Percentiles rank a stretch among this genome's conserved stretches.
Conservation (phyloP, 1,140 invertebrate genomes). For the Lethocerus indicus region DNA sequence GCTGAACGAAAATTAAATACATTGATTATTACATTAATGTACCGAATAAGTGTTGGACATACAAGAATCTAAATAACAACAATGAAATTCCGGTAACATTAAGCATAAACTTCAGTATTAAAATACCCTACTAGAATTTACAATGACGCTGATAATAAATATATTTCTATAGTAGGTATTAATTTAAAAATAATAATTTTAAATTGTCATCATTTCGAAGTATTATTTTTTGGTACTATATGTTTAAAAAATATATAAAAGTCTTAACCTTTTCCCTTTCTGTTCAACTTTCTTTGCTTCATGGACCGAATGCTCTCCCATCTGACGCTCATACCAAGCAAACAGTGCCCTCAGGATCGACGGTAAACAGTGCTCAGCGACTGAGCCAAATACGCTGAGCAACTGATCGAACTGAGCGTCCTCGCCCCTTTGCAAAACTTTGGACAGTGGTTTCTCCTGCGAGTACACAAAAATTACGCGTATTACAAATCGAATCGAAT, state of each 20-base stretch:
- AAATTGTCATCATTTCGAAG: too few relatives aligned
- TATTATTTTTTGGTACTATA: background rate
- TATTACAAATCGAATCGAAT: background rate
- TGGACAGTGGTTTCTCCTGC: constrained; percentile 76
- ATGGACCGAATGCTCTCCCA: constrained; percentile 39
- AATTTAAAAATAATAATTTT: background rate
- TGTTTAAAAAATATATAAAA: background rate
- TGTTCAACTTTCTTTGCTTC: constrained; percentile 38
- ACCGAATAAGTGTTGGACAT: too few relatives aligned
- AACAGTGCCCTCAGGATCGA: constrained; percentile 86
- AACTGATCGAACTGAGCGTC: constrained; percentile 90
- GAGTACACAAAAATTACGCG: constrained; percentile 11
- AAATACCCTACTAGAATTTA: too few relatives aligned
- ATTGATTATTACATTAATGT: too few relatives aligned
- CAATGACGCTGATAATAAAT: background rate
- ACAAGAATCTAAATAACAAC: too few relatives aligned
- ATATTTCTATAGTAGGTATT: background rate
- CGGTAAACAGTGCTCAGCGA: constrained; percentile 93
- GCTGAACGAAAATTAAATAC: constrained; percentile 29
- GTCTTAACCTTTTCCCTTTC: constrained; percentile 46
- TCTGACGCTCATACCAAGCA: constrained; percentile 89
- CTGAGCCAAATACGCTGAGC: constrained; percentile 78
- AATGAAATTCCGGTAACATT: too few relatives aligned
- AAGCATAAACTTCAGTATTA: too few relatives aligned
- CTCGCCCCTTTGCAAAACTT: constrained; percentile 87